These are phyloP conservation scores for Dallia pectoralis DNA, from an alignment of 2,797 vertebrate species.

Conservation along the genomic window DNA sequence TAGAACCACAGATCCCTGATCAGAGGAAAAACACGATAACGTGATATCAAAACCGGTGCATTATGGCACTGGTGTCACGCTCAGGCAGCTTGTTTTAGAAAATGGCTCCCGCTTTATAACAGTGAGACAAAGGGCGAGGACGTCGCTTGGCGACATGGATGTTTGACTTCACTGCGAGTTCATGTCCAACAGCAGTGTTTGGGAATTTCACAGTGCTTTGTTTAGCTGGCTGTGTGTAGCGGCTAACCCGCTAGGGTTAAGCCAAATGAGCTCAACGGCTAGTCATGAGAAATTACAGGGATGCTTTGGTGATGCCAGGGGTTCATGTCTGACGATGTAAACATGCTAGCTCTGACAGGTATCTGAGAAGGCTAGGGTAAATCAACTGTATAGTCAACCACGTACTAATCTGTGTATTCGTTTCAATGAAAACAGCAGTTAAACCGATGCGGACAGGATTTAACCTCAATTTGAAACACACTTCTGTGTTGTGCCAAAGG, in stretches of 20 bases:
- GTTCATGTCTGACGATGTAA: neutral
- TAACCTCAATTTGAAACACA: neutral
- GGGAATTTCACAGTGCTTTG: conserved; percentile 10
- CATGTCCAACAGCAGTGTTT: neutral
- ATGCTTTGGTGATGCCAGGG: neutral
- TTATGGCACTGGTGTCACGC: too few species aligned
- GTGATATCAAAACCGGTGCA: too few species aligned
- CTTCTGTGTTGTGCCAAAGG: neutral
- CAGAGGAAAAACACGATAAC: conserved; percentile 23
- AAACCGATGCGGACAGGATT: neutral
- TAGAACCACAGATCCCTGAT: conserved; percentile 17
- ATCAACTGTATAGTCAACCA: neutral
- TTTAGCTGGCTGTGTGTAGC: conserved; percentile 12
- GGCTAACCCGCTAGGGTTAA: conserved; percentile 10
- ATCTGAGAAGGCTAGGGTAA: neutral
- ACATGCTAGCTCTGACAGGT: neutral
- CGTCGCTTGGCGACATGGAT: neutral
- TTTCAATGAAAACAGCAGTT: neutral
- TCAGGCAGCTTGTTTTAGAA: too few species aligned
- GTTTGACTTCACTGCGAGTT: neutral
- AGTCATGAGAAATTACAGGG: neutral
- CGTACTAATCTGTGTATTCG: neutral
- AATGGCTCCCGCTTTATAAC: too few species aligned
- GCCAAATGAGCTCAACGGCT: neutral
- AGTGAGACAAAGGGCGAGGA: too few species aligned